A percentile compares a stretch with the other conserved stretches of the same genome.
These are phyloP conservation scores for Sebastes paucispinis DNA, from an alignment of 2,797 vertebrate species.

Conservation along the genomic window DNA sequence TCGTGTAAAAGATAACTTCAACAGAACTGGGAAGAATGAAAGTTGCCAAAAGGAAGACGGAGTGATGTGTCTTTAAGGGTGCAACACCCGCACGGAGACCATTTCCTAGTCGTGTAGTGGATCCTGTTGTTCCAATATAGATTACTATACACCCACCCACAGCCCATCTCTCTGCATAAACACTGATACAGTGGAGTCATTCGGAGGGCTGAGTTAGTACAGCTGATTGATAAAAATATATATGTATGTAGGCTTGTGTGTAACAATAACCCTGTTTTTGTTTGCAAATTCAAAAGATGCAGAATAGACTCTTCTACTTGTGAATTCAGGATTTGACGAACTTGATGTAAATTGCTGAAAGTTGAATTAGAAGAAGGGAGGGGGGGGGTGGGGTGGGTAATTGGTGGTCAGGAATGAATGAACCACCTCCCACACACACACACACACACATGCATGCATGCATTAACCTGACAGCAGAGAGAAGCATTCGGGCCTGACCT, in stretches of 20 bases:
- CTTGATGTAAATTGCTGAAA: conserved; percentile 18
- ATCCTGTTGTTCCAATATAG: conserved; percentile 7
- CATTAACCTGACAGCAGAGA: conserved; percentile 72
- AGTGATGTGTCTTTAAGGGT: too few species aligned
- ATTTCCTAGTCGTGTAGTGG: conserved; percentile 1
- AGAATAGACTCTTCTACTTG: background rate
- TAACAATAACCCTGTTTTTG: background rate
- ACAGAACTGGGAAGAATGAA: too few species aligned
- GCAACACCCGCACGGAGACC: conserved; percentile 5
- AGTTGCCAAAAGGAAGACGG: too few species aligned
- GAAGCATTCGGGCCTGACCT: conserved; percentile 67
- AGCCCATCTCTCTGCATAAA: background rate
- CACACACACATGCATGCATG: conserved; percentile 22
- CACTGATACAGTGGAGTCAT: background rate
- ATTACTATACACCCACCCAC: background rate
- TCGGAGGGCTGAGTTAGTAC: background rate
- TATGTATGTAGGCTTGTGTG: background rate
- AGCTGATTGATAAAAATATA: background rate
- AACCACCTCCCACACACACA: background rate
- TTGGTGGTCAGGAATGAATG: conserved; percentile 39
- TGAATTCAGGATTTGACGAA: conserved; percentile 11
- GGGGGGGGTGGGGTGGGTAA: conserved; percentile 5
- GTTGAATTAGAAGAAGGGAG: conserved; percentile 10
- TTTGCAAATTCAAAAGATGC: background rate
- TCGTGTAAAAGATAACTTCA: too few species aligned